phyloP scores from a whole-genome alignment of 2,797 vertebrate genomes.

The Malurus leucopterus region DNA sequence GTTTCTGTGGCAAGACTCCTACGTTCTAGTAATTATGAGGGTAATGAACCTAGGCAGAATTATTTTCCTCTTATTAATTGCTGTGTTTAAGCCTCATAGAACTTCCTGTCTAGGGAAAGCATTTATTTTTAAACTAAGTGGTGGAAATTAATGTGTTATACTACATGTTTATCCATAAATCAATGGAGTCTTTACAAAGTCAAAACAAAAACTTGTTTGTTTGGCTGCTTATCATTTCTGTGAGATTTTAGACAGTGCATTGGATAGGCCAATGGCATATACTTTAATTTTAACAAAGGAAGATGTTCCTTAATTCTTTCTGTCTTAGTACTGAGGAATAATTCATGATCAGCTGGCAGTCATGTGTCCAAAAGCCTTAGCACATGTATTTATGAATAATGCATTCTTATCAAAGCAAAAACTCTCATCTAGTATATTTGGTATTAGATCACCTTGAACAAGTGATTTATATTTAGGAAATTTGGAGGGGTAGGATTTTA shows the following conservation, averaged over 20 bases:
- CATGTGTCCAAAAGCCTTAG: not conserved
- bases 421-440: not conserved
- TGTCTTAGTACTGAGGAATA: not conserved
- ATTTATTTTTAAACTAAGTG: conserved; percentile 15
- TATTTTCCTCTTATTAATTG: conserved; percentile 16
- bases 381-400: not conserved
- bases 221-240: not conserved
- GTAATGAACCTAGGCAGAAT: conserved; percentile 9
- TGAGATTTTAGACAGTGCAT: not conserved
- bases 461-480: not conserved
- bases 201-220: not conserved
- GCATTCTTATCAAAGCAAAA: not conserved
- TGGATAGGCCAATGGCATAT: not conserved
- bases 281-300: not conserved
- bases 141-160: not conserved
- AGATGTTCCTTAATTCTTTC: not conserved
- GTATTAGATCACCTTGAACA: not conserved
- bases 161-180: conserved; percentile 1
- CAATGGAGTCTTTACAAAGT: not conserved
- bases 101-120: not conserved
- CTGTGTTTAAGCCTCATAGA: not conserved
- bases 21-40: not conserved
- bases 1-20: not conserved
- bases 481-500: not conserved
- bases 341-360: not conserved